Conservation (phyloP, 2,113 vertebrate genomes). For the Archilochus colubris region DNA sequence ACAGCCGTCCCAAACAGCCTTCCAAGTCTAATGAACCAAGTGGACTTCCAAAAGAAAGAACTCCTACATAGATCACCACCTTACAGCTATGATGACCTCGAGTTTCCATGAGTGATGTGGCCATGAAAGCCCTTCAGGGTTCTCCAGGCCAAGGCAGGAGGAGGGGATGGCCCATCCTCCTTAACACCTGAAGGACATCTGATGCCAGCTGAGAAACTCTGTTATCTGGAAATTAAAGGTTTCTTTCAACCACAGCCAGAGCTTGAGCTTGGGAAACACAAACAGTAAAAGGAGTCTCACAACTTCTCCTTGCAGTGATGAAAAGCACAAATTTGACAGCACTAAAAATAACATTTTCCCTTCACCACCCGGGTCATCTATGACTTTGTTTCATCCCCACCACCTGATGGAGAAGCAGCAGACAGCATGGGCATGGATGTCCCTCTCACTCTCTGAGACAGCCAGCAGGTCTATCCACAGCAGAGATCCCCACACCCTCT, state of each 20-base stretch:
- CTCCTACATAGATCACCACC: background rate
- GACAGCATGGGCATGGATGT: accelerated
- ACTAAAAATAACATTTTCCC: background rate
- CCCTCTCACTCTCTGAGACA: background rate
- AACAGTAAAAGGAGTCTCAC: background rate
- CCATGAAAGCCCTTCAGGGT: background rate
- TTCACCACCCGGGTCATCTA: background rate
- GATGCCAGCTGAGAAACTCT: background rate
- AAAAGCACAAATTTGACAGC: background rate
- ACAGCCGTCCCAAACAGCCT: background rate
- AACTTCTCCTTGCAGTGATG: background rate
- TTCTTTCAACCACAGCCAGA: background rate
- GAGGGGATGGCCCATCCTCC: background rate
- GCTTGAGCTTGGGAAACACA: background rate
- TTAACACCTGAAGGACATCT: too few species aligned
- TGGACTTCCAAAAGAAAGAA: background rate
- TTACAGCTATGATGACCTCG: background rate
- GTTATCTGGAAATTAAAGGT: background rate
- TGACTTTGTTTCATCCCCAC: background rate
- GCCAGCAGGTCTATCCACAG: background rate
- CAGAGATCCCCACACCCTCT: background rate
- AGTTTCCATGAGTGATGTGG: background rate
- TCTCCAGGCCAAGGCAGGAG: background rate
- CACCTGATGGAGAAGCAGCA: background rate
- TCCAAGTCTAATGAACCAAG: background rate